Percentiles rank a stretch among this genome's conserved stretches.
Evolutionary conservation across 2,113 vertebrate genomes (phyloP).

Genomic region (Gambusia affinis): DNA sequence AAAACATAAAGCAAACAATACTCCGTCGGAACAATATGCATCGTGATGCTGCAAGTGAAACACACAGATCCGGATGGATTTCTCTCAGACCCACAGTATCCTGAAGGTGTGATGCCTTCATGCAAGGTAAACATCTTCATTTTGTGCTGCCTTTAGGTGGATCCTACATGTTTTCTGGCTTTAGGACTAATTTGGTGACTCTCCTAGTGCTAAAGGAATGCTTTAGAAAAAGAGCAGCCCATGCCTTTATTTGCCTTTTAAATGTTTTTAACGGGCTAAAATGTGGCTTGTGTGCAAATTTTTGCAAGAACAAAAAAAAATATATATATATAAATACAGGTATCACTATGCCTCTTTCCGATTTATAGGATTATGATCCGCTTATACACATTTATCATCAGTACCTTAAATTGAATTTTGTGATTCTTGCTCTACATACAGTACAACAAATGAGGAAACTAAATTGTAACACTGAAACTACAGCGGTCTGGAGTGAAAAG

Average conservation of each 20-base stretch:
- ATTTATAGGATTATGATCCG: slow-evolving; percentile 33
- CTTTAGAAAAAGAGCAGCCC: slow-evolving; percentile 49
- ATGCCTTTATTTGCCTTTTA: slow-evolving; percentile 27
- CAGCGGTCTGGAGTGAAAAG: slow-evolving; percentile 51
- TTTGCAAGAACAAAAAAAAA: slow-evolving; percentile 60
- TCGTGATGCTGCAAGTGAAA: slow-evolving; percentile 31
- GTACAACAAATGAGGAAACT: slow-evolving; percentile 62
- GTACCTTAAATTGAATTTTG: slow-evolving; percentile 55
- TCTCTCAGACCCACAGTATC: slow-evolving; percentile 37
- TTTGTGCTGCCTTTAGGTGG: slow-evolving; percentile 20
- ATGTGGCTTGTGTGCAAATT: slow-evolving; percentile 65
- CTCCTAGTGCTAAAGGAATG: slow-evolving; percentile 64
- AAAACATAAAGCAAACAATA: slow-evolving; percentile 17
- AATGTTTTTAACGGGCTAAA: slow-evolving; percentile 30
- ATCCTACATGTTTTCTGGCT: slow-evolving; percentile 23
- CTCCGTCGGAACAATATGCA: slow-evolving; percentile 36
- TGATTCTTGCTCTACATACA: slow-evolving; percentile 59
- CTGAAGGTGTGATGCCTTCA: slow-evolving; percentile 40
- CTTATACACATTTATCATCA: slow-evolving; percentile 52
- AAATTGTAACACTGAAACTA: slow-evolving; percentile 63
- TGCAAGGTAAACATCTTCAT: slow-evolving; percentile 54
- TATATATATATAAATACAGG: slow-evolving; percentile 53
- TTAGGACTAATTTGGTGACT: slow-evolving; percentile 11
- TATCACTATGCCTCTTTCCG: slow-evolving; percentile 40
- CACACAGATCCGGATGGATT: slow-evolving; percentile 35